phyloP scores from a whole-genome alignment of 2,113 vertebrate species.

The Pholis gunnellus region DNA sequence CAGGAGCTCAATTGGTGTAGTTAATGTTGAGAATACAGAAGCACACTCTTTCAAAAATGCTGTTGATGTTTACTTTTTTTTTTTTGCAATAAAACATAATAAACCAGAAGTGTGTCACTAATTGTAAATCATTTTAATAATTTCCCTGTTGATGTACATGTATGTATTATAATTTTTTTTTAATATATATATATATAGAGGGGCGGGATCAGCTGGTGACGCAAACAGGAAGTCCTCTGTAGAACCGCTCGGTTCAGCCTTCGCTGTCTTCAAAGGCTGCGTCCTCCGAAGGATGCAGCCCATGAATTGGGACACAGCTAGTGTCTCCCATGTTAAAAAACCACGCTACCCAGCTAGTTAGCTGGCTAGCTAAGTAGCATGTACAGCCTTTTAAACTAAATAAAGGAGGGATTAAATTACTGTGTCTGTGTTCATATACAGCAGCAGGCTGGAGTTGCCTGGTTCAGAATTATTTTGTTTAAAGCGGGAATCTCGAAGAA shows the following conservation, averaged over 20 bases:
- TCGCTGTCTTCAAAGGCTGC: too few relatives aligned
- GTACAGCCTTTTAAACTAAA: neutral
- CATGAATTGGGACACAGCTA: neutral
- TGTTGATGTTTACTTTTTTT: neutral
- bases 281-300: too few relatives aligned
- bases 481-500: too few relatives aligned
- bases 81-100: neutral
- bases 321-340: neutral
- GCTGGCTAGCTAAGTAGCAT: neutral
- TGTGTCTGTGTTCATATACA: neutral
- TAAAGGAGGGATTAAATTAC: neutral
- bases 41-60: neutral
- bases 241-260: too few relatives aligned
- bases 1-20: neutral
- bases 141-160: neutral
- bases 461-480: neutral
- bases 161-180: too few relatives aligned
- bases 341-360: neutral
- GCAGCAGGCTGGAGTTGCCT: neutral
- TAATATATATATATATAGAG: too few relatives aligned
- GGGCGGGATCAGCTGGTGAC: too few relatives aligned
- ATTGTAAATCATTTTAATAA: neutral
- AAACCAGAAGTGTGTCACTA: neutral
- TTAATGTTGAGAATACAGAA: conserved; percentile 3
- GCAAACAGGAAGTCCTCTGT: too few relatives aligned